These are phyloP conservation scores for Athalia cordata DNA, from an alignment of 2,888 invertebrate species.

Conservation along the genomic window DNA sequence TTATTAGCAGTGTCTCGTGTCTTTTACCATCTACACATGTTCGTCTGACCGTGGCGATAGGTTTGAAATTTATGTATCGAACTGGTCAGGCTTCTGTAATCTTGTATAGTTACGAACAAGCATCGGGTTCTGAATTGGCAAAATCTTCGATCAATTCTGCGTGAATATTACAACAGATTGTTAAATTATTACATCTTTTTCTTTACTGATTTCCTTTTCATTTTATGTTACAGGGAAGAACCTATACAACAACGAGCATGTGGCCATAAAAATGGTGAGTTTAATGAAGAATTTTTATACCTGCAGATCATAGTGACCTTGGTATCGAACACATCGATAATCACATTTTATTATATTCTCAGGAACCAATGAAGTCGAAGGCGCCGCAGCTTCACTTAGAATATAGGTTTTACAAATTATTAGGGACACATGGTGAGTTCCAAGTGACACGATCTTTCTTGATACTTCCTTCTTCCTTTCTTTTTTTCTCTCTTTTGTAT, in stretches of 20 bases:
- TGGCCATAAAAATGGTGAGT: conserved; percentile 98
- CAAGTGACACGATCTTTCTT: neutral
- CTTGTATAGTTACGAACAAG: neutral
- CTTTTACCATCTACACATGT: neutral
- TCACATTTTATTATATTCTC: conserved; percentile 56
- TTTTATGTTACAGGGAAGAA: conserved; percentile 92
- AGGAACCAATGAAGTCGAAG: conserved; percentile 99
- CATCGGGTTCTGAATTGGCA: too few relatives aligned
- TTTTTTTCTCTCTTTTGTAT: too few relatives aligned
- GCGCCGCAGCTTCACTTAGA: conserved; percentile 99
- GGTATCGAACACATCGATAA: too few relatives aligned
- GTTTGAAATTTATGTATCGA: conserved; percentile 20
- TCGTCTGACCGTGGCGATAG: conserved; percentile 7
- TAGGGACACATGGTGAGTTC: conserved; percentile 95
- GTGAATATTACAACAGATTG: too few relatives aligned
- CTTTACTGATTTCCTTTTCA: conserved; percentile 3
- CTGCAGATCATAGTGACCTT: neutral
- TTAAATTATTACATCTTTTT: too few relatives aligned
- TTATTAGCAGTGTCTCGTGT: conserved; percentile 31
- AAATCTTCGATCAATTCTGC: too few relatives aligned
- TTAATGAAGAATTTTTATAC: conserved; percentile 6
- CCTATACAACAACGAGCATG: conserved; percentile 99
- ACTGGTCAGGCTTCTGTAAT: conserved; percentile 32
- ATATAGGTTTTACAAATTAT: conserved; percentile 99
- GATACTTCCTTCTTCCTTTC: too few relatives aligned